phyloP scores from a whole-genome alignment of 2,113 vertebrate species.

The Hippolais icterina region DNA sequence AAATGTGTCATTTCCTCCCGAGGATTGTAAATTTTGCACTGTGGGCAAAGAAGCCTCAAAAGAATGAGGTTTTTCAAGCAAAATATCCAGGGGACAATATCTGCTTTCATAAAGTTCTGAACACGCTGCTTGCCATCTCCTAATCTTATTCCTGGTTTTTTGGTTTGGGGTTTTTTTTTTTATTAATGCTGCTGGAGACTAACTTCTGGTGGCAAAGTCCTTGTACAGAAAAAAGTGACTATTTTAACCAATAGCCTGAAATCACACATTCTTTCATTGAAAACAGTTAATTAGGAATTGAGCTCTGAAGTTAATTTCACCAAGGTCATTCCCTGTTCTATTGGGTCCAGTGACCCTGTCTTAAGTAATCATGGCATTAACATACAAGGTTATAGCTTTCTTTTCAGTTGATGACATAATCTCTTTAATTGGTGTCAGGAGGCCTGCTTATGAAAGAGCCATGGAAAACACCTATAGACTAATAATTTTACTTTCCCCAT shows the following conservation, averaged over 20 bases:
- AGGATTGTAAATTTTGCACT: not conserved
- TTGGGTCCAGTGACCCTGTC: constrained; percentile 87
- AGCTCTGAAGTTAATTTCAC: constrained; percentile 80
- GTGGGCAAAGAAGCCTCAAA: not conserved
- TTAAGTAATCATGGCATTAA: constrained; percentile 83
- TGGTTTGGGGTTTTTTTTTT: not conserved
- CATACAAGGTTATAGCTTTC: constrained; percentile 81
- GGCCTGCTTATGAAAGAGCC: constrained; percentile 84
- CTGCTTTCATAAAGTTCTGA: constrained; percentile 29
- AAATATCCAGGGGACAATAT: constrained; percentile 29
- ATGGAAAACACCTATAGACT: constrained; percentile 86
- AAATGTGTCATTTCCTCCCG: not conserved
- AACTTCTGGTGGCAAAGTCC: constrained; percentile 60
- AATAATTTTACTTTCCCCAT: constrained; percentile 84
- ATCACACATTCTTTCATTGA: constrained; percentile 79
- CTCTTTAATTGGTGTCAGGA: constrained; percentile 97
- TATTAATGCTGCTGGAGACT: constrained; percentile 8
- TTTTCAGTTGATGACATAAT: constrained; percentile 93
- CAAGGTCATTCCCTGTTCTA: constrained; percentile 82
- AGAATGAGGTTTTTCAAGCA: not conserved
- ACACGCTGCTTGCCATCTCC: constrained; percentile 4
- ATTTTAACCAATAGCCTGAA: constrained; percentile 69
- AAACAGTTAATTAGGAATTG: constrained; percentile 87
- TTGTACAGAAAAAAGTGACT: constrained; percentile 67
- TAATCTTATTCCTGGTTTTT: not conserved